phyloP scores from a whole-genome alignment of 2,113 vertebrate species.

The Hemibates koningsi region DNA sequence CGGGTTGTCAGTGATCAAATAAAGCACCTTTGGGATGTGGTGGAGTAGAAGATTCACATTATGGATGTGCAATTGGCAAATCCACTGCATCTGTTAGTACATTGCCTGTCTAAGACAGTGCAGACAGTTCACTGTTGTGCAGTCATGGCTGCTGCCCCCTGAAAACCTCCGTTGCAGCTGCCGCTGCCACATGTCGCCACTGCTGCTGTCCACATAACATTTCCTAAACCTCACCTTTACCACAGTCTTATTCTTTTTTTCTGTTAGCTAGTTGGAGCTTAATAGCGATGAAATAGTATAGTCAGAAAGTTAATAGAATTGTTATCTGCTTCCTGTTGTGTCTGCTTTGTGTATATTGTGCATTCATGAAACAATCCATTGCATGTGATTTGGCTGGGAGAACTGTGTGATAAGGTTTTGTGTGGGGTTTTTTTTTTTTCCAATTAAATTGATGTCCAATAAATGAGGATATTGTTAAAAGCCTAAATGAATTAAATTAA shows the following conservation, averaged over 20 bases:
- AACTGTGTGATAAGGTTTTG: not conserved
- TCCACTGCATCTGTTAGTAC: not conserved
- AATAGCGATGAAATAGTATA: not conserved
- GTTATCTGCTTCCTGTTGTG: not conserved
- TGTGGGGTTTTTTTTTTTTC: accelerated
- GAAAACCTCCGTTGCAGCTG: not conserved
- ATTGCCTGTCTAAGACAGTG: not conserved
- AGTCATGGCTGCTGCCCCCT: not conserved
- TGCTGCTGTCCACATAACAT: not conserved
- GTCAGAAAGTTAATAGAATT: not conserved
- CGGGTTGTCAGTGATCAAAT: not conserved
- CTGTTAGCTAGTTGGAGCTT: not conserved
- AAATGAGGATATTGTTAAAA: not conserved
- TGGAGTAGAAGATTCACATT: not conserved
- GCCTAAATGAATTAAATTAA: accelerated
- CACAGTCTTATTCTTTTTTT: not conserved
- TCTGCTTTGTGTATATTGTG: not conserved
- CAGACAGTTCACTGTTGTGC: not conserved
- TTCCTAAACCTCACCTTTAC: not conserved
- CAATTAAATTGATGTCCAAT: not conserved
- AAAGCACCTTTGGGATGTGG: not conserved
- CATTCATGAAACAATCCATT: not conserved
- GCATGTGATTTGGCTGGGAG: not conserved
- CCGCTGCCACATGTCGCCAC: accelerated
- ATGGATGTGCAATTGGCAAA: not conserved